phyloP scores from a whole-genome alignment of 2,888 invertebrate genomes.

The Sphecodes monilicornis region DNA sequence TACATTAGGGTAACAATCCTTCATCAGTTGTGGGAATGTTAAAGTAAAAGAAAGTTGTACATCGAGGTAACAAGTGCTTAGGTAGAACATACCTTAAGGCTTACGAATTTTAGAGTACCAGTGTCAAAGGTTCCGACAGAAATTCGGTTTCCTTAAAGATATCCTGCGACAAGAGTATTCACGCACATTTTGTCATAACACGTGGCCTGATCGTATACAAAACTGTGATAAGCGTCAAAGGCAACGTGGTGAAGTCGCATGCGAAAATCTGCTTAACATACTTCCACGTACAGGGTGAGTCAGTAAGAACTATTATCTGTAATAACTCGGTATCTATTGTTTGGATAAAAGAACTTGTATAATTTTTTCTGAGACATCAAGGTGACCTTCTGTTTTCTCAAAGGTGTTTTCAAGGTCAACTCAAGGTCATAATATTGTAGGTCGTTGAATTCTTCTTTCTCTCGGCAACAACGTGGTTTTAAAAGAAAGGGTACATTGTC shows the following conservation, averaged over 20 bases:
- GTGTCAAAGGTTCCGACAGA: not conserved
- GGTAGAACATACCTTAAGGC: not conserved
- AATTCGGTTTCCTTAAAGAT: not conserved
- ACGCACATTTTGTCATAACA: not conserved
- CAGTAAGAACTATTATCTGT: too few relatives aligned
- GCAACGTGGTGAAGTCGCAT: not conserved
- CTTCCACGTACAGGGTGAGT: too few relatives aligned
- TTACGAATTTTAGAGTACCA: not conserved
- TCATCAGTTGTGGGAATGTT: conserved; percentile 3
- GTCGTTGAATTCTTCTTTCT: too few relatives aligned
- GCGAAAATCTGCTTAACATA: not conserved
- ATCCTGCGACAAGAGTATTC: not conserved
- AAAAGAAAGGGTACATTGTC: too few relatives aligned
- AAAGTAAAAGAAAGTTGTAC: not conserved
- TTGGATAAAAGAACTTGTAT: too few relatives aligned
- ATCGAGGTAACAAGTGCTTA: not conserved
- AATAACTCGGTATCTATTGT: too few relatives aligned
- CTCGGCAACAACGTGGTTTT: too few relatives aligned
- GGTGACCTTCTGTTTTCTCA: too few relatives aligned
- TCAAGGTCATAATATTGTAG: too few relatives aligned
- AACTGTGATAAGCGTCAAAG: not conserved
- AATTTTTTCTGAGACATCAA: too few relatives aligned
- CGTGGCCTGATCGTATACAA: not conserved
- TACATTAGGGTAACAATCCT: not conserved
- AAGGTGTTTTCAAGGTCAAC: too few relatives aligned